Evolutionary conservation across 1,140 invertebrate species (phyloP).

Genomic region (Dendrolimus kikuchii): DNA sequence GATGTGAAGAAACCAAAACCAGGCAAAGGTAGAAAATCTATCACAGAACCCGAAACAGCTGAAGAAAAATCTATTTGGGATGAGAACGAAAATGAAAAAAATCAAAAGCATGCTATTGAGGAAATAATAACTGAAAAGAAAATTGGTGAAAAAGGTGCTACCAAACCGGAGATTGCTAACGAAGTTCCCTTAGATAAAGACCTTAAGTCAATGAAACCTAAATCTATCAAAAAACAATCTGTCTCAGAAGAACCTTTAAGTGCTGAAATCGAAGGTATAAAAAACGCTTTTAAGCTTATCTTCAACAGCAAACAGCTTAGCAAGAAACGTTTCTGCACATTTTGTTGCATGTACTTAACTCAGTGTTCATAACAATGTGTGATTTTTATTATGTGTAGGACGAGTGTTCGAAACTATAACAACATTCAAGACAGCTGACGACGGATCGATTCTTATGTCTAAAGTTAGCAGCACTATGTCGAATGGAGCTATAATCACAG

Average conservation of each 20-base stretch:
- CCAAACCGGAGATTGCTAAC: slow-evolving; percentile 41
- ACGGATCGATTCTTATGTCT: slow-evolving; percentile 76
- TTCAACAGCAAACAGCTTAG: slow-evolving; percentile 53
- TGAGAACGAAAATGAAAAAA: slow-evolving; percentile 22
- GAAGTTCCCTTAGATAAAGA: slow-evolving; percentile 50
- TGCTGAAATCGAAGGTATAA: slow-evolving; percentile 68
- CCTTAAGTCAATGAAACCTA: slow-evolving; percentile 70
- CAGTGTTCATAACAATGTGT: slow-evolving; percentile 62
- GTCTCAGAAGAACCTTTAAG: slow-evolving; percentile 55
- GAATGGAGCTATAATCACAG: slow-evolving; percentile 76
- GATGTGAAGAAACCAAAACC: slow-evolving; percentile 17
- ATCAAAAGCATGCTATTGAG: slow-evolving; percentile 25
- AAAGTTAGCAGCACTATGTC: slow-evolving; percentile 75
- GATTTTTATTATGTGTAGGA: slow-evolving; percentile 68
- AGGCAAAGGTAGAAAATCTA: slow-evolving; percentile 22
- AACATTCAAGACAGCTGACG: slow-evolving; percentile 73
- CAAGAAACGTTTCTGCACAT: slow-evolving; percentile 42
- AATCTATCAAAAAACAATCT: slow-evolving; percentile 57
- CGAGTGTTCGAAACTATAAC: slow-evolving; percentile 74
- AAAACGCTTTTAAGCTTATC: slow-evolving; percentile 51
- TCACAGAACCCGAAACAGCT: slow-evolving; percentile 27
- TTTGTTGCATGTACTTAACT: slow-evolving; percentile 58
- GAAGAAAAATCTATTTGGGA: slow-evolving; percentile 33
- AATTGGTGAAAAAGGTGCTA: slow-evolving; percentile 22
- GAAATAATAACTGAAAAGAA: slow-evolving; percentile 16